These are phyloP conservation scores for Pocillopora meandrina DNA, from an alignment of 92 coral and sea anemone species.

Conservation along the genomic window DNA sequence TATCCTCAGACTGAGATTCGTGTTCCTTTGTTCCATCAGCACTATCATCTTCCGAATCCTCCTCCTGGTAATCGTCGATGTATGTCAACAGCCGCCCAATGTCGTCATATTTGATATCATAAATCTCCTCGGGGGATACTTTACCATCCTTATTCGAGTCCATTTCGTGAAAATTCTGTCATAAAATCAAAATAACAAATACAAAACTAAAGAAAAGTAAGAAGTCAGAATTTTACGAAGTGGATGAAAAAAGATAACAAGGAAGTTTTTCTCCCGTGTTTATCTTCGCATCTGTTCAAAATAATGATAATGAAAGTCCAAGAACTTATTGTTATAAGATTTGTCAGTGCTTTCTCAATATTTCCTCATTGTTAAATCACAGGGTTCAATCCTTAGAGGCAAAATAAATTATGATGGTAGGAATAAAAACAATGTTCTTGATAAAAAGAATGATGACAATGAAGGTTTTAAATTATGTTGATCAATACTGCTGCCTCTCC, in stretches of 20 bases:
- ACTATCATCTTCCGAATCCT: constrained; percentile 40
- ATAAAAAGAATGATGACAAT: no score
- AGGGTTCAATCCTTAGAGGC: no score
- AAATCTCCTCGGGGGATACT: constrained; percentile 76
- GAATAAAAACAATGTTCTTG: no score
- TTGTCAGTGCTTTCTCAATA: no score
- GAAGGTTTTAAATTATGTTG: no score
- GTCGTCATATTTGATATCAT: constrained; percentile 48
- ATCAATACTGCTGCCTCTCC: no score
- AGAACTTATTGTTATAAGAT: no score
- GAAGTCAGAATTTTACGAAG: background rate
- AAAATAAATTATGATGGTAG: no score
- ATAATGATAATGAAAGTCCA: no score
- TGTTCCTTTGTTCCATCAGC: background rate
- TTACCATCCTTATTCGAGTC: constrained; percentile 79
- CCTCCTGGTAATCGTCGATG: constrained; percentile 18
- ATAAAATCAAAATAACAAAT: background rate
- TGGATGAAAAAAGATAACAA: background rate
- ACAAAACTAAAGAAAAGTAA: background rate
- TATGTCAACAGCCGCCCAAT: constrained; percentile 51
- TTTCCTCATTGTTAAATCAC: no score
- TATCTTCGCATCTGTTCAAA: no score
- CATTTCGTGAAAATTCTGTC: constrained; percentile 71
- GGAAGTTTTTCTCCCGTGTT: no score
- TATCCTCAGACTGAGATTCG: constrained; percentile 1